Conservation (phyloP, 2,113 vertebrate genomes). For the Cettia cetti region DNA sequence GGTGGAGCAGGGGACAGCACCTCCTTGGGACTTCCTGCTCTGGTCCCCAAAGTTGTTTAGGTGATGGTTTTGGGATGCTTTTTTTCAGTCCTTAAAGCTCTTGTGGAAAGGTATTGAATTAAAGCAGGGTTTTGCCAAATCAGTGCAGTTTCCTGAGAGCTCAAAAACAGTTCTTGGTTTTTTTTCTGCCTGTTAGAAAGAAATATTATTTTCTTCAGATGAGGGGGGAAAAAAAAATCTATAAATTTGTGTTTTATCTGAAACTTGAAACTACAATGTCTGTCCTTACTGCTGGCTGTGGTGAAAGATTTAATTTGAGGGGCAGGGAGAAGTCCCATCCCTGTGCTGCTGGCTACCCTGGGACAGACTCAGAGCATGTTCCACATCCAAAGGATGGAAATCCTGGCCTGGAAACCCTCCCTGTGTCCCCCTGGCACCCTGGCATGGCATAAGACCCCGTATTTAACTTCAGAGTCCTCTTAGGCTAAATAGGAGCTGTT, state of each 20-base stretch:
- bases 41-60: neutral
- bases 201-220: neutral
- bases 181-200: neutral
- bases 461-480: neutral
- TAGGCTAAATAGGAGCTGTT: neutral
- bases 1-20: accelerated
- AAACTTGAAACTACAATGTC: neutral
- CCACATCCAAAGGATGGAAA: neutral
- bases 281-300: neutral
- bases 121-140: neutral
- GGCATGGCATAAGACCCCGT: neutral
- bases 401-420: neutral
- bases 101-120: neutral
- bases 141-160: neutral
- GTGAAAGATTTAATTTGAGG: neutral
- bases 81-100: neutral
- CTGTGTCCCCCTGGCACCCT: neutral
- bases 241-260: neutral
- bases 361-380: neutral
- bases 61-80: neutral
- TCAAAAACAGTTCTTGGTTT: neutral
- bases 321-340: accelerated
- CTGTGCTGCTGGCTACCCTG: neutral
- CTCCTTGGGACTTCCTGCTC: neutral
- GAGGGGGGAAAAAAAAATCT: too few species aligned